Evolutionary conservation across 1,140 invertebrate species (phyloP), one percentile per base, ranked within the genome.

Genomic region (Oncopeltus fasciatus): DNA sequence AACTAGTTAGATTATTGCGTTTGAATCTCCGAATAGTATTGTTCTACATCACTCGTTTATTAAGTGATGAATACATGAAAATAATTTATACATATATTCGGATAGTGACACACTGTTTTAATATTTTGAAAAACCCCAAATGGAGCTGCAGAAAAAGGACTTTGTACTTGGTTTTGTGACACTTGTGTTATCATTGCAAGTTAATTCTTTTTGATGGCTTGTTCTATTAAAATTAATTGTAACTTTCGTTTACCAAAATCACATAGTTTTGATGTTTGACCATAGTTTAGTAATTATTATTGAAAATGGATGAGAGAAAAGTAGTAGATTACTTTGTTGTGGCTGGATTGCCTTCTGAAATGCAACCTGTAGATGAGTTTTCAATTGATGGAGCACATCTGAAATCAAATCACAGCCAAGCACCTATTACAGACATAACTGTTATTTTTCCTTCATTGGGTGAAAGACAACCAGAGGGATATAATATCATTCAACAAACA

Each of bases 261-360:
- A 27, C 24, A 3, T 53, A 27, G 24, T 26, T 53, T 53, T 53
- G 49, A 53, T 53, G 49, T 53, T 53, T 24, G 4, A 53, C 49
- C 26, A 53, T 53, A 18, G 26, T 24, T 18, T 26, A 9, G 26
- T 53, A 16, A 12, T 2, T 24, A 53, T 53, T 18, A 53, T 53
- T 53, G 49, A 53, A 53, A 53, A 90, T 90, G 87, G 88, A 90
- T 70, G 88, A 90, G 69, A 77, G 85, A 70, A 78, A 85, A 73
- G 84, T 91, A 57, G 87, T 86, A 20, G 88, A 99, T 76, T 98
- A 98, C 76, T 98, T 99, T 81, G 93, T 99, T 62, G 87, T 99
- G 43, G 94, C 94, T 71, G 95, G 95, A 18, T 77, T 98, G 70
- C 87, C 90, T 11, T 86, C 88, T 31, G 81, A 89, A 72, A 80